Evolutionary conservation across 2,888 invertebrate genomes (phyloP).

Genomic region (Fragum sueziense): DNA sequence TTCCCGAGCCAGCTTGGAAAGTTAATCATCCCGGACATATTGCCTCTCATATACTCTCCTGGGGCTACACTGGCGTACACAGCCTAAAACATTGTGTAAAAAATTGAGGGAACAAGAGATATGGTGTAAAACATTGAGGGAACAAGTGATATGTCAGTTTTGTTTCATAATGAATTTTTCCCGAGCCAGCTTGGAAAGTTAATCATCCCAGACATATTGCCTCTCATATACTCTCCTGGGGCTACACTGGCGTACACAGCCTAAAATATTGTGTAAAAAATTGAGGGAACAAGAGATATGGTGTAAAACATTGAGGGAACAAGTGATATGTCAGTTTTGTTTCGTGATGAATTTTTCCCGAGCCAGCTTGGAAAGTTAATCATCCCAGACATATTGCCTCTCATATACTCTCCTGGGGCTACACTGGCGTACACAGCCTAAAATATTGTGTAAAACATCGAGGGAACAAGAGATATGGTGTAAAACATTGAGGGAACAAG

Average conservation of each 20-base stretch:
- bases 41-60: slow-evolving; percentile 92
- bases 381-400: slow-evolving; percentile 90
- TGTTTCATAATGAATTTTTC: slow-evolving; percentile 92
- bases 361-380: slow-evolving; percentile 98
- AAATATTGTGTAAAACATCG: too few relatives aligned
- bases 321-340: slow-evolving; percentile 91
- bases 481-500: too few relatives aligned
- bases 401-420: slow-evolving; percentile 92
- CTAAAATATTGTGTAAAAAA: slow-evolving; percentile 80
- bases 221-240: slow-evolving; percentile 93
- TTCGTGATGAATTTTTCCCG: slow-evolving; percentile 93
- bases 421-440: slow-evolving; percentile 94
- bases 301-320: too few relatives aligned
- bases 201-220: slow-evolving; percentile 90
- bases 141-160: too few relatives aligned
- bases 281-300: too few relatives aligned
- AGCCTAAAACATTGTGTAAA: slow-evolving; percentile 85
- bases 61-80: slow-evolving; percentile 96
- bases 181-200: slow-evolving; percentile 98
- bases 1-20: slow-evolving; percentile 99
- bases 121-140: too few relatives aligned
- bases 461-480: too few relatives aligned
- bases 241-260: slow-evolving; percentile 95
- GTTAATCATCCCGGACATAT: slow-evolving; percentile 89
- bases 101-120: too few relatives aligned